Evolutionary conservation across 1,140 invertebrate genomes (phyloP), one percentile per base, ranked within the genome.

Genomic region (Sesamia nonagrioides): DNA sequence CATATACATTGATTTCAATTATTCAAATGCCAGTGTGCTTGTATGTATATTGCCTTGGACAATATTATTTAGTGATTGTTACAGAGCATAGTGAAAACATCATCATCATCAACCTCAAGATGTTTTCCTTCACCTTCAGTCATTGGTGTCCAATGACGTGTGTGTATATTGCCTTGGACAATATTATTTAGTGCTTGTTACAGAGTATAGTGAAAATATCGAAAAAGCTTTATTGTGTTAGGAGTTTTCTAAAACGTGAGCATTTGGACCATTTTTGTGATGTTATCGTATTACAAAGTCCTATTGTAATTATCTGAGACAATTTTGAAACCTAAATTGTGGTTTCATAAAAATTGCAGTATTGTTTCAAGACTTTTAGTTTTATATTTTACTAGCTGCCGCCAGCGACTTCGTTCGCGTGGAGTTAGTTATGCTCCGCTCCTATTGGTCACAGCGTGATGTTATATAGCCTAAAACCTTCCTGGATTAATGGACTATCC

Each of bases 251-350:
- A 35, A 71, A 54, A n/a, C 4, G 48, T 52, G 21, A 71, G 27
- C 66, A 71, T 71, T 71, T 71, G 50, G 15, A 27, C 13, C 21
- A 54, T 71, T 71, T n/a, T 71, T 17, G 13, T 35, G 27, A 17
- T 15, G 7, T 71, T 71, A 71, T 71, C 48, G 6, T 52, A 52
- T 71, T 17, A 71, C 27, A n/a, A 71, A 54, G 21, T 71, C n/a
- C 68, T 71, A 71, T 71, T 71, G 68, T 71, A 50, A 50, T 17
- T 42, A 27, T 50, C 11, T 68, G 17, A 48, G 18, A 21, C 18
- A 21, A 21, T 48, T 45, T 68, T 15, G 8, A 4, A 17, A 37
- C 40, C 42, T 45, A 45, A 50, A 50, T 40, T 42, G 37, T 7
- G n/a, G n/a, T 37, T 15, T 37, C 17, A 6, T 0, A 40, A 63